Evolutionary conservation across 1,140 invertebrate genomes (phyloP), one percentile per base, ranked within the genome.

Genomic region (Limonius californicus): DNA sequence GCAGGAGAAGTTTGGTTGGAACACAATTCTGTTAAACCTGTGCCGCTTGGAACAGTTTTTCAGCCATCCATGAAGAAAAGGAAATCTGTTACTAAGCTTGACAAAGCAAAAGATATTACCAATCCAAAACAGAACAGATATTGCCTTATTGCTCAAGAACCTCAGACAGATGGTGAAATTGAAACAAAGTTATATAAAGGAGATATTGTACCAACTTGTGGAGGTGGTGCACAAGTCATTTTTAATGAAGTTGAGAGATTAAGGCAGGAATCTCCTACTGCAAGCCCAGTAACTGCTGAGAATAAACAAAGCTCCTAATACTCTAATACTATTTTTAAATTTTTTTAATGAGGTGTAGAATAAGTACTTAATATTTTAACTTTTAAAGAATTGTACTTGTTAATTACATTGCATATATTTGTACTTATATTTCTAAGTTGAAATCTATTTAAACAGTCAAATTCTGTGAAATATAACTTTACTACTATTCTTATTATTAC

Each of bases 241-340:
- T 97, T 98, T 70, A 92, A 93, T 68, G 97, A 98, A 77, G 89
- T 99, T 1, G 97, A 99, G 79, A 88, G 87, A 65, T 76, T 98
- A 3, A 90, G 88, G 68, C 94, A 97, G 74, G 82, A 84, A 65
- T 94, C 92, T 0, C 94, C 94, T 2, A 83, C 77, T n/a, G n/a
- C n/a, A n/a, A n/a, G n/a, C n/a, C n/a, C n/a, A n/a, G n/a, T n/a
- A n/a, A n/a, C n/a, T n/a, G n/a, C n/a, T n/a, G n/a, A n/a, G n/a
- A n/a, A n/a, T n/a, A n/a, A n/a, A n/a, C n/a, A n/a, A n/a, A n/a
- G n/a, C n/a, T n/a, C n/a, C n/a, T n/a, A n/a, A n/a, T n/a, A n/a
- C n/a, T n/a, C n/a, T n/a, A n/a, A n/a, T n/a, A n/a, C n/a, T n/a
- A n/a, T n/a, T n/a, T n/a, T n/a, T n/a, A n/a, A n/a, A n/a, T n/a